These are phyloP conservation scores for Arctia plantaginis DNA, from an alignment of 2,888 invertebrate genomes.

Conservation along the genomic window DNA sequence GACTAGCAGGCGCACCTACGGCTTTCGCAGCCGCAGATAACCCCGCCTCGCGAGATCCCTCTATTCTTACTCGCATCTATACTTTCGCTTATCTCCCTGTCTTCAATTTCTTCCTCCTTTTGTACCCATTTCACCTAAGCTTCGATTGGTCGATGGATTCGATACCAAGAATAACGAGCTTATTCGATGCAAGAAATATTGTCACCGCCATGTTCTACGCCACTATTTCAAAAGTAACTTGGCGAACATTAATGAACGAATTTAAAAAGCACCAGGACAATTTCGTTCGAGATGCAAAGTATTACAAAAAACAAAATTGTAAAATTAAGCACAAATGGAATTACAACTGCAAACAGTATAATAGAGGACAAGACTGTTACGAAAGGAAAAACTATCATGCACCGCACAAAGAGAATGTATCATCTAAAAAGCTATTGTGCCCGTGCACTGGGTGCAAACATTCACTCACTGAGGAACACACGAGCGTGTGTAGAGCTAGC, in stretches of 20 bases:
- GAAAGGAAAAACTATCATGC: slow-evolving; percentile 77
- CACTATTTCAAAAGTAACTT: slow-evolving; percentile 77
- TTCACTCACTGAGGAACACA: slow-evolving; percentile 89
- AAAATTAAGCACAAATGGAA: slow-evolving; percentile 81
- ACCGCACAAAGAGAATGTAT: slow-evolving; percentile 74
- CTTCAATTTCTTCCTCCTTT: slow-evolving; percentile 94
- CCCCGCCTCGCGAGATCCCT: slow-evolving; percentile 96
- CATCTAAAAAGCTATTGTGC: slow-evolving; percentile 77
- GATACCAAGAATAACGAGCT: slow-evolving; percentile 92
- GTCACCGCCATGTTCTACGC: slow-evolving; percentile 92
- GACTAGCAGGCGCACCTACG: slow-evolving; percentile 91
- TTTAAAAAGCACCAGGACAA: slow-evolving; percentile 73
- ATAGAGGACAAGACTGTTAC: slow-evolving; percentile 75
- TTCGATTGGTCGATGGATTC: slow-evolving; percentile 99
- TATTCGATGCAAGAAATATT: slow-evolving; percentile 93
- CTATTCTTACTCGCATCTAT: slow-evolving; percentile 92
- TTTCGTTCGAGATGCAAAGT: slow-evolving; percentile 69
- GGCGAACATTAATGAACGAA: slow-evolving; percentile 74
- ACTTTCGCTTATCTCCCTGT: slow-evolving; percentile 97
- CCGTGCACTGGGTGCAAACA: slow-evolving; percentile 90
- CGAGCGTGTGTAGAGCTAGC: slow-evolving; percentile 89
- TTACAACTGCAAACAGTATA: slow-evolving; percentile 76
- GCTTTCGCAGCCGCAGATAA: slow-evolving; percentile 98
- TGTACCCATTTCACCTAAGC: slow-evolving; percentile 95
- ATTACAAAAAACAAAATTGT: slow-evolving; percentile 76